Evolutionary conservation across 1,140 invertebrate genomes (phyloP).

Genomic region (Sinonovacula constricta): DNA sequence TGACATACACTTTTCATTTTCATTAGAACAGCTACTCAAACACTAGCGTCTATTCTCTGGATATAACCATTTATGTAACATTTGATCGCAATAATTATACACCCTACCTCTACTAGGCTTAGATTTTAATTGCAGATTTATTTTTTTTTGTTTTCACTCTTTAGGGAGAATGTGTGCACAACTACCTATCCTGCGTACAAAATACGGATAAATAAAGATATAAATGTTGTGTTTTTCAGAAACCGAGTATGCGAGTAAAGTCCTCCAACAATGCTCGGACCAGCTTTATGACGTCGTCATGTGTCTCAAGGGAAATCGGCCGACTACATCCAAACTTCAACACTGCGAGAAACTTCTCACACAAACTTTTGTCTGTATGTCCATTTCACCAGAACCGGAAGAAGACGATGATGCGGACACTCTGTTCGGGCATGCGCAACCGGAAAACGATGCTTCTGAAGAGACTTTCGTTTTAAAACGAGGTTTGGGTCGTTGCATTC

Average conservation of each 20-base stretch:
- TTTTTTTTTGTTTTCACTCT: too few relatives aligned
- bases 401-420: not conserved
- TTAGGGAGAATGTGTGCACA: too few relatives aligned
- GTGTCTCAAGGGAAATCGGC: conserved; percentile 11
- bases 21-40: too few relatives aligned
- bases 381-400: not conserved
- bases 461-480: conserved; percentile 31
- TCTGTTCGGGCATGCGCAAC: conserved; percentile 1
- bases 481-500: conserved; percentile 55
- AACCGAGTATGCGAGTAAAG: not conserved
- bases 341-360: conserved; percentile 25
- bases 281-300: conserved; percentile 9
- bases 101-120: too few relatives aligned
- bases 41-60: too few relatives aligned
- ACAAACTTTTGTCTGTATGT: conserved; percentile 23
- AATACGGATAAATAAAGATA: too few relatives aligned
- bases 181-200: too few relatives aligned
- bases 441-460: conserved; percentile 15
- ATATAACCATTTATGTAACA: too few relatives aligned
- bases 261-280: not conserved
- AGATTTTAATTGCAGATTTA: too few relatives aligned
- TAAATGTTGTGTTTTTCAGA: conserved; percentile 25
- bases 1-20: too few relatives aligned
- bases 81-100: too few relatives aligned
- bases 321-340: not conserved